These are phyloP conservation scores for Hyperoplus lanceolatus DNA, from an alignment of 2,797 vertebrate species.

Conservation along the genomic window DNA sequence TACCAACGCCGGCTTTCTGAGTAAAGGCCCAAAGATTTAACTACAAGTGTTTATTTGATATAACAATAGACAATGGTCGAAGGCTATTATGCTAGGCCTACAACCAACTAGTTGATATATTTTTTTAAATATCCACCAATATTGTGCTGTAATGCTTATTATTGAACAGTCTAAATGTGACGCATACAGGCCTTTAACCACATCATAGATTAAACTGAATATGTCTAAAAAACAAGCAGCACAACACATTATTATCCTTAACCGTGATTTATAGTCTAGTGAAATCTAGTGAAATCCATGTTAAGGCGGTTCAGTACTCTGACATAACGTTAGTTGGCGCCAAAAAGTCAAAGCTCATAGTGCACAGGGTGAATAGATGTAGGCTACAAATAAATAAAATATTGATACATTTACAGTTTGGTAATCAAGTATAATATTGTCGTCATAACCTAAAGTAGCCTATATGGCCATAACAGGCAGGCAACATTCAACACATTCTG, in stretches of 20 bases:
- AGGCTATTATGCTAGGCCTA: too few species aligned
- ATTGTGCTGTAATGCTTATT: neutral
- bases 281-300: too few species aligned
- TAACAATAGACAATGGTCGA: neutral
- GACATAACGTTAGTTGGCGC: neutral
- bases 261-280: neutral
- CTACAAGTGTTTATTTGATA: neutral
- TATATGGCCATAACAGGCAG: neutral
- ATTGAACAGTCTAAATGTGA: too few species aligned
- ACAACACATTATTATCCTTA: neutral
- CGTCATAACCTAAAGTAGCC: slow-evolving; percentile 14
- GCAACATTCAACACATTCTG: slow-evolving; percentile 53
- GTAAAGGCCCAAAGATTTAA: too few species aligned
- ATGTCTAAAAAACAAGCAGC: neutral
- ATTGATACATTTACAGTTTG: neutral
- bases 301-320: neutral
- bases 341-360: neutral
- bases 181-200: too few species aligned
- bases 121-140: too few species aligned
- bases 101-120: too few species aligned
- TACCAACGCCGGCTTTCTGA: too few species aligned
- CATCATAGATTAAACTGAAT: neutral
- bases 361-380: neutral
- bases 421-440: slow-evolving; percentile 14
- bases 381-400: too few species aligned